Evolutionary conservation across 2,797 vertebrate species (phyloP).

Genomic region (Tamandua tetradactyla): DNA sequence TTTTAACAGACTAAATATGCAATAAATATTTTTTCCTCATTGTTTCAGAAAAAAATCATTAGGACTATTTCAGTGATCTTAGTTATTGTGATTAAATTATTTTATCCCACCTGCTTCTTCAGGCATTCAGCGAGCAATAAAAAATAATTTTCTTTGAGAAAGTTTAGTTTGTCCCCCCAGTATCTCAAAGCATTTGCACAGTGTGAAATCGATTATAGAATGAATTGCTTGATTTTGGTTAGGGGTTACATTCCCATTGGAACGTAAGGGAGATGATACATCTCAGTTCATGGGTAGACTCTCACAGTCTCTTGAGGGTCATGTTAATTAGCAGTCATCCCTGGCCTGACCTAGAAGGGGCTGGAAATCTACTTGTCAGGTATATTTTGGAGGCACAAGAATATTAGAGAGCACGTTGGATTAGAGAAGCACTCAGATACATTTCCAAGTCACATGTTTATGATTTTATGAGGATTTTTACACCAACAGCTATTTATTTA

Average conservation of each 20-base stretch:
- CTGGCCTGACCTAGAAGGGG: neutral
- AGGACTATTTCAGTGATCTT: neutral
- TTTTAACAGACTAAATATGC: neutral
- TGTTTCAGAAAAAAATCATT: neutral
- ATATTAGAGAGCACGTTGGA: neutral
- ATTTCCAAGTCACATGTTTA: neutral
- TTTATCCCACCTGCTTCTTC: neutral
- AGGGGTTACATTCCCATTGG: neutral
- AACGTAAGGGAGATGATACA: neutral
- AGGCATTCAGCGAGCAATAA: slow-evolving; percentile 12
- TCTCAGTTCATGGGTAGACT: neutral
- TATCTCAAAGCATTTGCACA: neutral
- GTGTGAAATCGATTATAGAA: slow-evolving; percentile 44
- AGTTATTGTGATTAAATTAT: slow-evolving; percentile 9
- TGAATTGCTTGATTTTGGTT: neutral
- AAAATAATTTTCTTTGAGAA: slow-evolving; percentile 5
- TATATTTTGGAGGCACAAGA: neutral
- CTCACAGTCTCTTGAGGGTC: neutral
- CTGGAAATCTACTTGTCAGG: neutral
- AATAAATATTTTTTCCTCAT: neutral
- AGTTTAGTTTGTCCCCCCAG: neutral
- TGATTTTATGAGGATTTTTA: slow-evolving; percentile 16
- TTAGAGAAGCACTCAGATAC: neutral
- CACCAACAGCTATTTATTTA: neutral
- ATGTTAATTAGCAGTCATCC: slow-evolving; percentile 8